Evolutionary conservation across 1,140 invertebrate species (phyloP).

Genomic region (Dreissena rostriformis): DNA sequence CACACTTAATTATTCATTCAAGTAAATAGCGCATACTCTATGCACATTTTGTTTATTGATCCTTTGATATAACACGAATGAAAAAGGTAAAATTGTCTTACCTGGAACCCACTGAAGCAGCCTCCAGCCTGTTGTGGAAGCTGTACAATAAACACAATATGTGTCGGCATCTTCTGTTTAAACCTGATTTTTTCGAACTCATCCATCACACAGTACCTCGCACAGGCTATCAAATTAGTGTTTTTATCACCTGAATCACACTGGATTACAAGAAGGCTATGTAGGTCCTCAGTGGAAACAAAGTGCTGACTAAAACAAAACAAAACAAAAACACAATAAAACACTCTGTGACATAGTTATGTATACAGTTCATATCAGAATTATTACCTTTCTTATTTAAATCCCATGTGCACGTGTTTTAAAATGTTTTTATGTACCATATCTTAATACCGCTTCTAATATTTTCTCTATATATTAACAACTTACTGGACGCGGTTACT

Average conservation of each 20-base stretch:
- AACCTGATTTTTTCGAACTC: slow-evolving; percentile 50
- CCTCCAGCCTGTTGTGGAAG: slow-evolving; percentile 68
- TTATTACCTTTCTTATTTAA: neutral
- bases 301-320: slow-evolving; percentile 61
- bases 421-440: neutral
- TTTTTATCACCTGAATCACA: slow-evolving; percentile 71
- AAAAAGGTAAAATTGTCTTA: neutral
- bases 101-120: slow-evolving; percentile 74
- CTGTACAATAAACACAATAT: slow-evolving; percentile 71
- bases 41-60: too few species aligned
- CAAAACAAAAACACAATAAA: slow-evolving; percentile 24
- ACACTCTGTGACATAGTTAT: neutral
- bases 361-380: neutral
- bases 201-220: slow-evolving; percentile 66
- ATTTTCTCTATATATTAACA: neutral
- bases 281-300: slow-evolving; percentile 34
- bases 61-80: too few species aligned
- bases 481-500: slow-evolving; percentile 38
- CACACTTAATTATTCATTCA: too few species aligned
- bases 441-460: neutral
- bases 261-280: slow-evolving; percentile 70
- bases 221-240: slow-evolving; percentile 69
- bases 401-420: too few species aligned
- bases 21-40: too few species aligned
- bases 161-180: slow-evolving; percentile 44